phyloP scores from a whole-genome alignment of 2,797 vertebrate species.

The Erpetoichthys calabaricus region DNA sequence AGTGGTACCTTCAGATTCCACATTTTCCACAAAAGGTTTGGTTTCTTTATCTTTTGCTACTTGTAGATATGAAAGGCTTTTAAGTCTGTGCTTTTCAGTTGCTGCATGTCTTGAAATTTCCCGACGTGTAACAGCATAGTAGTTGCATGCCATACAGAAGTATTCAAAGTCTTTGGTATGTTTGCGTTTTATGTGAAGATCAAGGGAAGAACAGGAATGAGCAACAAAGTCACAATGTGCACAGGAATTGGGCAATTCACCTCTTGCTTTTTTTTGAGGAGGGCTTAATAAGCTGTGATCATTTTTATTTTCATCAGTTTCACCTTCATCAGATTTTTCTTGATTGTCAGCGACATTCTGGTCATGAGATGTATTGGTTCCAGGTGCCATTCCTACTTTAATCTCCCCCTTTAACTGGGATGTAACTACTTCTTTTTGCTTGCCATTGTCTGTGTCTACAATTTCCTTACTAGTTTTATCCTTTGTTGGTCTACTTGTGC shows the following conservation, averaged over 20 bases:
- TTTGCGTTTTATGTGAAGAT: conserved; percentile 76
- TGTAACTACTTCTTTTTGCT: conserved; percentile 17
- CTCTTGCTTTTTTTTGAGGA: conserved; percentile 28
- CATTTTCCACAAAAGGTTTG: neutral
- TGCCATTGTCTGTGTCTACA: conserved; percentile 17
- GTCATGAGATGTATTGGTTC: conserved; percentile 16
- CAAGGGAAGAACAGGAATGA: conserved; percentile 71
- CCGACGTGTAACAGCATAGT: conserved; percentile 77
- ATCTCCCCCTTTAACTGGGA: conserved; percentile 6
- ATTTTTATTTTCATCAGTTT: conserved; percentile 14
- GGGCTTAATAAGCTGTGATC: conserved; percentile 16
- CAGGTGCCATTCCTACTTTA: conserved; percentile 20
- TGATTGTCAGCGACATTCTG: conserved; percentile 15
- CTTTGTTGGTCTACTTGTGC: neutral
- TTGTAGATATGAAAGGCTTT: conserved; percentile 59
- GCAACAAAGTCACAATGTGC: conserved; percentile 68
- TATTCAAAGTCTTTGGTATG: conserved; percentile 87
- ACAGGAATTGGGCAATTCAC: conserved; percentile 50
- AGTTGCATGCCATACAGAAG: conserved; percentile 85
- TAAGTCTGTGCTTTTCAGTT: conserved; percentile 85
- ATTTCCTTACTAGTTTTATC: neutral
- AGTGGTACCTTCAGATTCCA: neutral
- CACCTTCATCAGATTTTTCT: neutral
- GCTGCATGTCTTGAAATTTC: conserved; percentile 85
- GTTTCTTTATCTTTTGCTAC: conserved; percentile 5